phyloP scores from a whole-genome alignment of 1,140 invertebrate species.

The Lerema accius region DNA sequence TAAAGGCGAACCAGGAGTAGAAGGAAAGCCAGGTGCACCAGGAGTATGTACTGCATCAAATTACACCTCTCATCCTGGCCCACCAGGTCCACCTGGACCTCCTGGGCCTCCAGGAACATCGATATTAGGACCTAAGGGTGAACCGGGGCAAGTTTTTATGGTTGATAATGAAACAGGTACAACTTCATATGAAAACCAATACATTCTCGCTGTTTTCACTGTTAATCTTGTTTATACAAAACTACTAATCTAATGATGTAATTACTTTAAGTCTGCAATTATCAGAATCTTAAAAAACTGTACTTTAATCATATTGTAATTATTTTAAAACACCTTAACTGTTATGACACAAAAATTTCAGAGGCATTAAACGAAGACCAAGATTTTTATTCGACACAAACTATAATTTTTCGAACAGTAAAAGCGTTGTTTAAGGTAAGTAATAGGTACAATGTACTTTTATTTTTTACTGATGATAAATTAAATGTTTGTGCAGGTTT shows the following conservation, averaged over 20 bases:
- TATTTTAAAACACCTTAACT: too few relatives aligned
- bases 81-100: constrained; percentile 52
- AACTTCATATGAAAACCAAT: too few relatives aligned
- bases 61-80: constrained; percentile 37
- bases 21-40: constrained; percentile 46
- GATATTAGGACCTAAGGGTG: constrained; percentile 59
- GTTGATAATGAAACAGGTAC: constrained; percentile 39
- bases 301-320: too few relatives aligned
- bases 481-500: too few relatives aligned
- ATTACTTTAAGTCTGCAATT: too few relatives aligned
- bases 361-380: constrained; percentile 44
- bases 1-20: constrained; percentile 44
- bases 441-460: too few relatives aligned
- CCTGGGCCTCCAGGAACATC: constrained; percentile 53
- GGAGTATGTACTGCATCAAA: constrained; percentile 41
- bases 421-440: constrained; percentile 59
- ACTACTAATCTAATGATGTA: too few relatives aligned
- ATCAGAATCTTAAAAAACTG: too few relatives aligned
- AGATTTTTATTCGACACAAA: constrained; percentile 47
- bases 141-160: constrained; percentile 49
- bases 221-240: too few relatives aligned
- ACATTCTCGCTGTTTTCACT: too few relatives aligned
- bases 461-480: too few relatives aligned
- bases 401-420: constrained; percentile 47
- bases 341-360: too few relatives aligned